These are phyloP conservation scores for Aspidoscelis tigris DNA, from an alignment of 2,113 vertebrate species.

Conservation along the genomic window DNA sequence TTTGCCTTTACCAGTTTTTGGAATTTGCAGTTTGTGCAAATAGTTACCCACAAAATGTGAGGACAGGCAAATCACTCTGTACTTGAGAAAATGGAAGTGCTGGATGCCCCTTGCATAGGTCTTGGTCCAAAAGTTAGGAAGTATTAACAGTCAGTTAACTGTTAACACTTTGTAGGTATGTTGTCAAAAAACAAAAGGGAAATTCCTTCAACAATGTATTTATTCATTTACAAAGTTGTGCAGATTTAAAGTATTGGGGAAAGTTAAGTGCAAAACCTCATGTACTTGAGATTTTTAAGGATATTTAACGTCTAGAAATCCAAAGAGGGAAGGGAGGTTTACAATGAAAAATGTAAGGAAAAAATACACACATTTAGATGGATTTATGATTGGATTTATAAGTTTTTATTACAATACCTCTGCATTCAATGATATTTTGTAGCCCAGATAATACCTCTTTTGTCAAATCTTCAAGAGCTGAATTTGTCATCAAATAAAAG, in stretches of 20 bases:
- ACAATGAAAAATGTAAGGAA: not conserved
- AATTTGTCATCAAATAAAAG: slow-evolving; percentile 87
- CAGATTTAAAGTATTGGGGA: not conserved
- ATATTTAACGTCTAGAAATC: not conserved
- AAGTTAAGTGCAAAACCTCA: not conserved
- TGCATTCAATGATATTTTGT: slow-evolving; percentile 60
- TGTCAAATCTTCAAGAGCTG: slow-evolving; percentile 80
- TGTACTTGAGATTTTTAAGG: not conserved
- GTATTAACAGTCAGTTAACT: not conserved
- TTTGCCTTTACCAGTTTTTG: too few species aligned
- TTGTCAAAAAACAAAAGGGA: not conserved
- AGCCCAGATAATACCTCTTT: slow-evolving; percentile 87
- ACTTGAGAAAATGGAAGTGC: too few species aligned
- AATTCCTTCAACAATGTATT: not conserved
- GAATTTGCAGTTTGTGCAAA: too few species aligned
- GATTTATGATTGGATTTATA: not conserved
- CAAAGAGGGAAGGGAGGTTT: too few species aligned
- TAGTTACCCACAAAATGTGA: too few species aligned
- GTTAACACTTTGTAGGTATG: not conserved
- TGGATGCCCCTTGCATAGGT: too few species aligned
- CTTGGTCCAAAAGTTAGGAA: too few species aligned
- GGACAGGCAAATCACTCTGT: too few species aligned
- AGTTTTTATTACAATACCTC: slow-evolving; percentile 22
- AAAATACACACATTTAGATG: not conserved
- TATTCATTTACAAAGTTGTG: not conserved